Conservation (phyloP, 2,113 vertebrate species). For the Gallinago paraguaiae region DNA sequence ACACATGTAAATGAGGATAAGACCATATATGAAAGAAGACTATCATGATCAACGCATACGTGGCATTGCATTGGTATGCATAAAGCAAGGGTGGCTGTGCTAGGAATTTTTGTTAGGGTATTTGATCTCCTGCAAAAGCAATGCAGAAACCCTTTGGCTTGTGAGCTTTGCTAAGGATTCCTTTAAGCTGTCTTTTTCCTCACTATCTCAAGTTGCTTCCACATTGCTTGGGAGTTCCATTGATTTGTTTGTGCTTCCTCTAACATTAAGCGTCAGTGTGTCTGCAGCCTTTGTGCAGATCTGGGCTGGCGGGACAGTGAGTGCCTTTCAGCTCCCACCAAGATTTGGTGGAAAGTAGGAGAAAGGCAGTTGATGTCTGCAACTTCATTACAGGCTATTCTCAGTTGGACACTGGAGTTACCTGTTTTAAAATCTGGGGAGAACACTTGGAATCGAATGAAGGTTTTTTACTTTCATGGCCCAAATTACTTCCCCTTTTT, state of each 20-base stretch:
- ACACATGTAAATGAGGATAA: background rate
- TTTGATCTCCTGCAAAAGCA: background rate
- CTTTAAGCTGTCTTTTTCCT: background rate
- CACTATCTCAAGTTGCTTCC: background rate
- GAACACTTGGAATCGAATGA: background rate
- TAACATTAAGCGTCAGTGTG: accelerated
- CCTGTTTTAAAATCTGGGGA: background rate
- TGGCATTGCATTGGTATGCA: background rate
- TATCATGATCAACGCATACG: background rate
- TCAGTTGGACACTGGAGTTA: background rate
- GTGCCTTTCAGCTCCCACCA: background rate
- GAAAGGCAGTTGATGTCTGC: background rate
- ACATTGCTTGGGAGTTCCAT: background rate
- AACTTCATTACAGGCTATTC: background rate
- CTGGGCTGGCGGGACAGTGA: background rate
- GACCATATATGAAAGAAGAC: background rate
- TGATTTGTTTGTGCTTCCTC: background rate
- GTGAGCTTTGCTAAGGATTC: background rate
- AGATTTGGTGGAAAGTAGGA: background rate
- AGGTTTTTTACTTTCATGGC: background rate
- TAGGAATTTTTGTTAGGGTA: background rate
- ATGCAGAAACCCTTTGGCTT: background rate
- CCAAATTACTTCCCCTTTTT: background rate
- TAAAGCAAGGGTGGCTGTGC: background rate
- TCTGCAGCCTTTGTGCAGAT: background rate